A percentile compares a stretch with the other conserved stretches of the same genome.
phyloP scores from a whole-genome alignment of 2,888 invertebrate species.

The Stomorhina lunata region DNA sequence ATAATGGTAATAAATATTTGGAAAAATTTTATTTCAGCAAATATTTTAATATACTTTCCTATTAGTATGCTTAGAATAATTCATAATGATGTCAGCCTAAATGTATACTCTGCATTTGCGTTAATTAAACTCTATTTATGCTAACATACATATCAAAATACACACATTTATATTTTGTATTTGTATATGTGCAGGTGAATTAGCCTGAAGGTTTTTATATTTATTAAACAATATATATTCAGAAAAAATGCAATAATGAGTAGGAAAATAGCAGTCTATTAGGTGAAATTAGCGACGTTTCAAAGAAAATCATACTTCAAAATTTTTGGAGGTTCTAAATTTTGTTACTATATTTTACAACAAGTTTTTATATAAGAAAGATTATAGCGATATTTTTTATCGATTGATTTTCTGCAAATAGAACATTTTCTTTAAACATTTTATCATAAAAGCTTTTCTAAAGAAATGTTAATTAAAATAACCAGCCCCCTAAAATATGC shows the following conservation, averaged over 20 bases:
- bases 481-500: no score
- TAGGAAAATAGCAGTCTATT: not conserved
- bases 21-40: slow-evolving; percentile 1
- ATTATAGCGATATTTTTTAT: no score
- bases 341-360: no score
- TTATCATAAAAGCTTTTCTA: no score
- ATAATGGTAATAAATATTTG: not conserved
- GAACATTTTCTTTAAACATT: no score
- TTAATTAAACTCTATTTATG: slow-evolving; percentile 59
- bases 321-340: no score
- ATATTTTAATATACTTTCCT: not conserved
- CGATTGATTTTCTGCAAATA: no score
- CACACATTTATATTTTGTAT: not conserved
- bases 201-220: slow-evolving; percentile 39
- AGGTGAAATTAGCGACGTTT: not conserved
- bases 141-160: slow-evolving; percentile 9
- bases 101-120: slow-evolving; percentile 26
- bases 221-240: slow-evolving; percentile 30
- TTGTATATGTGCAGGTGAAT: slow-evolving; percentile 31
- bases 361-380: no score
- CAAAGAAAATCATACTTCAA: no score
- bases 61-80: not conserved
- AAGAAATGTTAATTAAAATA: no score
- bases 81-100: slow-evolving; percentile 33
- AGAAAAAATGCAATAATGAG: not conserved